A percentile compares a stretch with the other conserved stretches of the same genome.
Conservation (phyloP, 2,797 vertebrate genomes). For the Smutsia gigantea region DNA sequence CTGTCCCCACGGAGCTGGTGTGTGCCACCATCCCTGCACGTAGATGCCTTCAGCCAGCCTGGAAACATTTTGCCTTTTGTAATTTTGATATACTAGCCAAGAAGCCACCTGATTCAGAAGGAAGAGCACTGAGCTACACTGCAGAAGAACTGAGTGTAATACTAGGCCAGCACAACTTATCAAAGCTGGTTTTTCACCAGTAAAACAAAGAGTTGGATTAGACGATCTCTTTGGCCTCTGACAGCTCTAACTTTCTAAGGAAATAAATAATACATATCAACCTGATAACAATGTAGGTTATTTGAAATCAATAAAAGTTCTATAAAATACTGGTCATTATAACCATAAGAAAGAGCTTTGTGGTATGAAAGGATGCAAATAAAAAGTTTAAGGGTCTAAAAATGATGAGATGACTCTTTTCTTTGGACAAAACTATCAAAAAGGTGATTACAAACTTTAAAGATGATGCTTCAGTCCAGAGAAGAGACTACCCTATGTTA, state of each 20-base stretch:
- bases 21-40: background rate
- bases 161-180: background rate
- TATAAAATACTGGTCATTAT: background rate
- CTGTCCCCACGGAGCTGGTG: background rate
- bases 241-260: conserved; percentile 8
- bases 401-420: background rate
- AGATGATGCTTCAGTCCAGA: background rate
- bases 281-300: background rate
- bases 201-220: background rate
- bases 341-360: background rate
- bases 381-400: background rate
- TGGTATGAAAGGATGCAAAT: background rate
- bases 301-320: conserved; percentile 2
- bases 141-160: background rate
- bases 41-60: background rate
- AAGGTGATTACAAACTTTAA: background rate
- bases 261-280: background rate
- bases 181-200: background rate
- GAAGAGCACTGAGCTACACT: background rate
- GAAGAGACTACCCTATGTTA: background rate
- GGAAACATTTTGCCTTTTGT: background rate
- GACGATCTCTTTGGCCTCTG: background rate
- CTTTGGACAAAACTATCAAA: background rate
- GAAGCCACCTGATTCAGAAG: background rate
- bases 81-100: background rate